Conservation (phyloP, 2,797 vertebrate genomes). For the Galagoides demidoff region DNA sequence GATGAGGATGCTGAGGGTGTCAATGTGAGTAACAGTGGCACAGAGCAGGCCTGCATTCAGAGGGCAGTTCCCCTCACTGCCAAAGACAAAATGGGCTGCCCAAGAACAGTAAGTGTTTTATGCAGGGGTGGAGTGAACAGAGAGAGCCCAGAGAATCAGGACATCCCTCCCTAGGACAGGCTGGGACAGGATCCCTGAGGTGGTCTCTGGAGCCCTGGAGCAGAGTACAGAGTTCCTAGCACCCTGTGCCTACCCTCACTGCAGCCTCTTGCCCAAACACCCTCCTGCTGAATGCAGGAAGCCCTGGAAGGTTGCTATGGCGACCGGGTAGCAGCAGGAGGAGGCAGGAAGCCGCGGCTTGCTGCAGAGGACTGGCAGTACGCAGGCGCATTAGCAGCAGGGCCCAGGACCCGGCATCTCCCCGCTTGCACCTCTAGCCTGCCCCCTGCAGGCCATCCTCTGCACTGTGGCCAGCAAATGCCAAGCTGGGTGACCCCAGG, state of each 20-base stretch:
- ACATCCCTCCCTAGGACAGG: background rate
- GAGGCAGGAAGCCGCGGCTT: background rate
- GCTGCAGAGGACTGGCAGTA: conserved; percentile 29
- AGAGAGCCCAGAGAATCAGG: background rate
- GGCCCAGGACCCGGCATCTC: background rate
- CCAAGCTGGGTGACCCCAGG: background rate
- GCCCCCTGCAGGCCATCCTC: background rate
- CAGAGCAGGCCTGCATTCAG: background rate
- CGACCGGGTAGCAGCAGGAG: background rate
- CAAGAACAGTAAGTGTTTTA: background rate
- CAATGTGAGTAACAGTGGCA: background rate
- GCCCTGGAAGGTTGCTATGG: conserved; percentile 48
- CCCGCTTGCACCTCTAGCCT: background rate
- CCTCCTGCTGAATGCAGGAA: background rate
- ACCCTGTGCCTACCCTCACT: background rate
- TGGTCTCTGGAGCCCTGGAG: background rate
- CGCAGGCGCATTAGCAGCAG: background rate
- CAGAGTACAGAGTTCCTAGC: background rate
- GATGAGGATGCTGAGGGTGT: background rate
- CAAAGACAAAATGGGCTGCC: background rate
- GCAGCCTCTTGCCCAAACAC: background rate
- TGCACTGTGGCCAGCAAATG: background rate
- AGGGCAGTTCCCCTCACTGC: background rate
- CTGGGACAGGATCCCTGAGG: background rate
- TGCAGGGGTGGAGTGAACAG: background rate